These are phyloP conservation scores for Sorex fumeus DNA, from an alignment of 2,113 vertebrate genomes.

Conservation along the genomic window DNA sequence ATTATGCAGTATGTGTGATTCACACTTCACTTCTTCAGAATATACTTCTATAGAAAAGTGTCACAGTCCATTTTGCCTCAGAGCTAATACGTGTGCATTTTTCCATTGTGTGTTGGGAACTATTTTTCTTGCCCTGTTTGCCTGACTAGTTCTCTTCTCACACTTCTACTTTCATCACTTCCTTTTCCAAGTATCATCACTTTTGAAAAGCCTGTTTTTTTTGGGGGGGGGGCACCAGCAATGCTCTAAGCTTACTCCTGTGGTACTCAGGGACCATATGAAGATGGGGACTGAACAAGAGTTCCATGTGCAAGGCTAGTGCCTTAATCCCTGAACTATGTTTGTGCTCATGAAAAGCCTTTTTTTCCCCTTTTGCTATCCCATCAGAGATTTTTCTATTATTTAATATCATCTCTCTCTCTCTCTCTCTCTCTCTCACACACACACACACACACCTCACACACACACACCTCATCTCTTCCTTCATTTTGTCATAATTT, in stretches of 20 bases:
- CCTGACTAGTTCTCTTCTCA: neutral
- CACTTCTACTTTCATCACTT: constrained; percentile 5
- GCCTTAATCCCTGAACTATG: too few relatives aligned
- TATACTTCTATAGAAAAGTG: constrained; percentile 19
- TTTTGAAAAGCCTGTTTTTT: too few relatives aligned
- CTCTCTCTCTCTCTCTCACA: neutral
- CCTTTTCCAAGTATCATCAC: neutral
- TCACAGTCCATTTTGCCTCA: neutral
- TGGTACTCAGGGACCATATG: too few relatives aligned
- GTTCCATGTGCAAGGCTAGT: too few relatives aligned
- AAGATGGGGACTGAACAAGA: too few relatives aligned
- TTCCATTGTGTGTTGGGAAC: neutral
- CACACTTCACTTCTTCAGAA: constrained; percentile 43
- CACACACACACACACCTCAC: too few relatives aligned
- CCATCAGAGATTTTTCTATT: neutral
- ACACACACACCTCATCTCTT: neutral
- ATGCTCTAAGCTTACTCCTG: too few relatives aligned
- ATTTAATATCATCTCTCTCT: neutral
- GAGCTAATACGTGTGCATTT: neutral
- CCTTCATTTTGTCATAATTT: neutral
- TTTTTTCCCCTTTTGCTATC: neutral
- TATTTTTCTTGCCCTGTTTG: neutral
- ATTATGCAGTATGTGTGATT: constrained; percentile 17
- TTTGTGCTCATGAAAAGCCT: neutral
- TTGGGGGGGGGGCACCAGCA: too few relatives aligned